These are phyloP conservation scores for Kryptolebias ocellatus DNA, from an alignment of 2,797 vertebrate species.

Conservation along the genomic window DNA sequence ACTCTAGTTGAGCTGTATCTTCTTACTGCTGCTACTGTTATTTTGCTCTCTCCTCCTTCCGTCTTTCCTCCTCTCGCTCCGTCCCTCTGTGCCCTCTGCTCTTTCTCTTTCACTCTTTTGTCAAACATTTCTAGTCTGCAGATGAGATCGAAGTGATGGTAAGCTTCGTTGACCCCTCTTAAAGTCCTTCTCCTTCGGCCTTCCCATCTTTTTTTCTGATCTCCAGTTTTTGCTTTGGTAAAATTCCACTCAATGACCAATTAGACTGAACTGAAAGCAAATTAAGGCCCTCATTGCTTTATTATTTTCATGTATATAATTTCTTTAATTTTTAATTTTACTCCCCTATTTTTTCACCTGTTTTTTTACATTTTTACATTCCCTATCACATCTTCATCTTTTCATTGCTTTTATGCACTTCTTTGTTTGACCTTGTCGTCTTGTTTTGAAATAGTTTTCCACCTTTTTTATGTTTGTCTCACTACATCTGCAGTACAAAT, in stretches of 20 bases:
- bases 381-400: not conserved
- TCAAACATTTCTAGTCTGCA: constrained; percentile 60
- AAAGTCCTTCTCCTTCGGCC: constrained; percentile 13
- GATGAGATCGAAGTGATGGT: constrained; percentile 71
- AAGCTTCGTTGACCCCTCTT: constrained; percentile 50
- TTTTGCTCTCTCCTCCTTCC: not conserved
- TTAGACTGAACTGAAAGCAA: constrained; percentile 26
- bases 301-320: not conserved
- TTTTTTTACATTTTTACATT: too few relatives aligned
- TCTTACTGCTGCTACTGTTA: constrained; percentile 1
- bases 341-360: not conserved
- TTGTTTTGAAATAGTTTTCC: not conserved
- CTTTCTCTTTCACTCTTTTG: constrained; percentile 15
- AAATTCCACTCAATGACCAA: constrained; percentile 1
- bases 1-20: not conserved
- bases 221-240: not conserved
- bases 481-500: not conserved
- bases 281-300: not conserved
- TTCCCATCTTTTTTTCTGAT: constrained; percentile 6
- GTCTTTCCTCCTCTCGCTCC: constrained; percentile 7
- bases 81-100: constrained; percentile 17
- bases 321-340: not conserved
- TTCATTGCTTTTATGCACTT: not conserved
- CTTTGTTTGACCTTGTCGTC: constrained; percentile 9
- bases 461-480: not conserved